Percentiles rank a stretch among this genome's conserved stretches.
Conservation (phyloP, 2,797 vertebrate genomes). For the Bradypus variegatus region DNA sequence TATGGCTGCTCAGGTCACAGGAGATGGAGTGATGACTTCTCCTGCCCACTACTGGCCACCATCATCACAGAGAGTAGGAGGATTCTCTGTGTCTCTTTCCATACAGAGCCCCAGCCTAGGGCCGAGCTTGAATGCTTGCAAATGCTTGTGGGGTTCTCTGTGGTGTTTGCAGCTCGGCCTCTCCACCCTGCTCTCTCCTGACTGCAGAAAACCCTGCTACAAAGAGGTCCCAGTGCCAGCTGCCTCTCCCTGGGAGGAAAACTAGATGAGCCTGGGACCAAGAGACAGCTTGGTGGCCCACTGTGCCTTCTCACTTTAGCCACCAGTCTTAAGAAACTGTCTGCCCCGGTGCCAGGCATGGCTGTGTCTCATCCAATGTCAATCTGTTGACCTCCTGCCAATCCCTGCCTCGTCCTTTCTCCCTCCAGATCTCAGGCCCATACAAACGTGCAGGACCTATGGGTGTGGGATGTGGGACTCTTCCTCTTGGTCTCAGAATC, state of each 20-base stretch:
- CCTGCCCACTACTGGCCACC: too few species aligned
- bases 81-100: neutral
- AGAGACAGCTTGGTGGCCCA: neutral
- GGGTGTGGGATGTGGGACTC: neutral
- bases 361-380: neutral
- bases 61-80: neutral
- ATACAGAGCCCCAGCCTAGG: neutral
- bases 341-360: neutral
- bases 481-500: neutral
- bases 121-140: too few species aligned
- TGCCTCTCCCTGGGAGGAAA: constrained; percentile 15
- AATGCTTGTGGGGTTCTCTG: neutral
- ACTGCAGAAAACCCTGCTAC: neutral
- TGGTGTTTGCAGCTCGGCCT: neutral
- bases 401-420: accelerated
- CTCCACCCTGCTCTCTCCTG: neutral
- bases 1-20: neutral
- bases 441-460: neutral
- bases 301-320: neutral
- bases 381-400: neutral
- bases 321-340: neutral
- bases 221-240: neutral
- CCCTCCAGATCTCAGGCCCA: neutral
- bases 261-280: neutral
- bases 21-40: neutral